phyloP scores from a whole-genome alignment of 2,888 invertebrate species.

The Perizoma affinitatum region DNA sequence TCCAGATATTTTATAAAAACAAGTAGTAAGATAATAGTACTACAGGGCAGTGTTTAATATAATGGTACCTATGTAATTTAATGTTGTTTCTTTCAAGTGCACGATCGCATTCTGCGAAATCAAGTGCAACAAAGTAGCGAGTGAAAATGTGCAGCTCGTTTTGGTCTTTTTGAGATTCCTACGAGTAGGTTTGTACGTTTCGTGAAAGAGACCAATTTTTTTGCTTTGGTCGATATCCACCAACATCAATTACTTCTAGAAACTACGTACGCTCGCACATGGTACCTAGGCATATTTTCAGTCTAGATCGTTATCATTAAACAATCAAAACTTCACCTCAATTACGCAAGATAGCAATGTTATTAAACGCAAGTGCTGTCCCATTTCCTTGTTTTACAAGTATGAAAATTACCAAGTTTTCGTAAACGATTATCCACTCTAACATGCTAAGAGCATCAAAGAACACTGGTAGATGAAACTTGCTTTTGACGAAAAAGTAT shows the following conservation, averaged over 20 bases:
- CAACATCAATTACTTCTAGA: neutral
- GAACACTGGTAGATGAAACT: no score
- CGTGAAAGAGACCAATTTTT: conserved; percentile 1
- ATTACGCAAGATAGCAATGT: conserved; percentile 15
- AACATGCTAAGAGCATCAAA: neutral
- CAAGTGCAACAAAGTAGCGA: conserved; percentile 24
- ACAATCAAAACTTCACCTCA: conserved; percentile 5
- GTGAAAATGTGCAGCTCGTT: neutral
- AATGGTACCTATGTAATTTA: conserved; percentile 9
- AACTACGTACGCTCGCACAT: neutral
- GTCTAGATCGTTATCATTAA: conserved; percentile 21
- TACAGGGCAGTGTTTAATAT: no score
- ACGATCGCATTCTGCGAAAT: conserved; percentile 19
- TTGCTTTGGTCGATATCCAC: neutral
- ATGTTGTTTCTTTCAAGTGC: conserved; percentile 19
- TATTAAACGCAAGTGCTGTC: conserved; percentile 19
- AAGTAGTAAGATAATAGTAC: no score
- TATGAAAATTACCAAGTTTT: conserved; percentile 8
- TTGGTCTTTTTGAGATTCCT: conserved; percentile 13
- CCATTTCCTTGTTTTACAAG: conserved; percentile 13
- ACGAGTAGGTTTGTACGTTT: neutral
- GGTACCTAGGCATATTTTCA: conserved; percentile 4
- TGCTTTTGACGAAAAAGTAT: no score
- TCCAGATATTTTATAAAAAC: neutral
- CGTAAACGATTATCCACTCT: conserved; percentile 4